Evolutionary conservation across 2,888 invertebrate species (phyloP).

Genomic region (Prosopocoilus inquinatus): DNA sequence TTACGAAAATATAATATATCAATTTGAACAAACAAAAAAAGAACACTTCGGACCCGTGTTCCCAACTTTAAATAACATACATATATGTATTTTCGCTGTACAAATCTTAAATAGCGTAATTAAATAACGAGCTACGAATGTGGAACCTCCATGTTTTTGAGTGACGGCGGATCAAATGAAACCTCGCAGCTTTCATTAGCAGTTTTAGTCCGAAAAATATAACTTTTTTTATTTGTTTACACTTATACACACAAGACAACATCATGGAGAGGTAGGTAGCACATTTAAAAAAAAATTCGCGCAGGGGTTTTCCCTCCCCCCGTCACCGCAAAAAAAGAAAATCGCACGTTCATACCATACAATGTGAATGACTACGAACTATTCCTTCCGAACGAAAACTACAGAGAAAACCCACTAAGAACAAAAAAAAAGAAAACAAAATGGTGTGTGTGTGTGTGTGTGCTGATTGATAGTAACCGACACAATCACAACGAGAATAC

Average conservation of each 20-base stretch:
- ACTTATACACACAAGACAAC: no score
- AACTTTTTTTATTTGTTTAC: slow-evolving; percentile 1
- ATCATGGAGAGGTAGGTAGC: slow-evolving; percentile 1
- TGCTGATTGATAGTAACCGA: slow-evolving; percentile 19
- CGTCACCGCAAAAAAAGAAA: background rate
- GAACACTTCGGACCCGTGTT: slow-evolving; percentile 32
- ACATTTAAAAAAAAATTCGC: slow-evolving; percentile 1
- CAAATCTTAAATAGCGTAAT: slow-evolving; percentile 23
- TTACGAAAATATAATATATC: slow-evolving; percentile 16
- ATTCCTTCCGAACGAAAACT: no score
- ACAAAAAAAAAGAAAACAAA: no score
- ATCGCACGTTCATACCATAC: slow-evolving; percentile 2
- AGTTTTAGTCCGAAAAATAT: background rate
- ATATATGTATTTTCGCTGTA: slow-evolving; percentile 27
- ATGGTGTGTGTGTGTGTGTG: slow-evolving; percentile 10
- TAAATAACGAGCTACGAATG: background rate
- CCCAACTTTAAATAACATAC: slow-evolving; percentile 29
- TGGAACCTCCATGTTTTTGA: background rate
- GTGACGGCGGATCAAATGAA: background rate
- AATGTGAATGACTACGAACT: background rate
- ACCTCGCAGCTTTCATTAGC: no score
- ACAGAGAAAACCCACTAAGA: background rate
- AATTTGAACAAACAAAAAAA: slow-evolving; percentile 17
- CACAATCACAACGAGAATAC: slow-evolving; percentile 27
- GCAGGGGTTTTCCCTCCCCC: slow-evolving; percentile 1